phyloP scores from a whole-genome alignment of 2,888 invertebrate species.

The Melanophora roralis region DNA sequence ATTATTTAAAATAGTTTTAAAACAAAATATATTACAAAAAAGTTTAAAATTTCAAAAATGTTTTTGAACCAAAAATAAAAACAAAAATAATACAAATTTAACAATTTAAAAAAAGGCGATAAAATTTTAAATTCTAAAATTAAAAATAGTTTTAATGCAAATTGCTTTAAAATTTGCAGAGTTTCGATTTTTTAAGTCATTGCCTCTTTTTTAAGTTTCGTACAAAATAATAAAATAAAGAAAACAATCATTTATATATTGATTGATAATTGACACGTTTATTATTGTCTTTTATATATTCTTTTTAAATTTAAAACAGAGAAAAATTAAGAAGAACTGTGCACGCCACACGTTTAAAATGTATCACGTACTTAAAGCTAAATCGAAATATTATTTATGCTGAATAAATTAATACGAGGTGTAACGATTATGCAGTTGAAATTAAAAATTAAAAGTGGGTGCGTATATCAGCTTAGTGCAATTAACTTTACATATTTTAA shows the following conservation, averaged over 20 bases:
- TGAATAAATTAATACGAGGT: slow-evolving; percentile 6
- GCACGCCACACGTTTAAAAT: slow-evolving; percentile 19
- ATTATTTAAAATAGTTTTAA: too few relatives aligned
- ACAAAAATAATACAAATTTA: too few relatives aligned
- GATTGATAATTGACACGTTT: slow-evolving; percentile 48
- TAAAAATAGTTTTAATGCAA: too few relatives aligned
- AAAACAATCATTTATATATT: slow-evolving; percentile 26
- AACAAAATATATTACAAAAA: too few relatives aligned
- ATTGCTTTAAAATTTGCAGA: too few relatives aligned
- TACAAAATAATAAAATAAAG: not conserved
- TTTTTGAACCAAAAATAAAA: too few relatives aligned
- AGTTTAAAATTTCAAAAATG: too few relatives aligned
- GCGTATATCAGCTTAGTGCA: slow-evolving; percentile 40
- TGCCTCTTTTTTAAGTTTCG: not conserved
- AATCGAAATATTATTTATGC: slow-evolving; percentile 25
- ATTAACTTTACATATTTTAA: slow-evolving; percentile 3
- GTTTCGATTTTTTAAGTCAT: not conserved
- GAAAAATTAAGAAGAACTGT: not conserved
- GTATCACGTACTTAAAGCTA: slow-evolving; percentile 13
- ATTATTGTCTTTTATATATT: slow-evolving; percentile 18
- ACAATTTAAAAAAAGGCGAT: too few relatives aligned
- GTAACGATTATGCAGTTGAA: slow-evolving; percentile 21
- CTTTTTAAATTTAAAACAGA: not conserved
- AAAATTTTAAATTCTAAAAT: too few relatives aligned
- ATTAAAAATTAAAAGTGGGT: slow-evolving; percentile 52